Conservation (phyloP, 2,888 invertebrate genomes). For the Plagodis dolabraria region DNA sequence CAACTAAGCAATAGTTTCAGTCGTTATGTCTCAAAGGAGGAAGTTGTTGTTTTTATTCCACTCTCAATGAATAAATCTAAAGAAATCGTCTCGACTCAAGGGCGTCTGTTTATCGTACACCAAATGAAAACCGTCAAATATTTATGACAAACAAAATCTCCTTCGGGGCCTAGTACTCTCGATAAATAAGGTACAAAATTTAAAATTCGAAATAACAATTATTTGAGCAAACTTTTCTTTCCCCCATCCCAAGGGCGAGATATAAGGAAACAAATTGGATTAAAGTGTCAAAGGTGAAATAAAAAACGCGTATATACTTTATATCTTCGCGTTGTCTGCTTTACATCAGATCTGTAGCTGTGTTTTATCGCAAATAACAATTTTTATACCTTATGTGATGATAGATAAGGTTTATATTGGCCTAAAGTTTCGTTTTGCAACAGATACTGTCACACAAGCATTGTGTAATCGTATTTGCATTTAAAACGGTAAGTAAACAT, state of each 20-base stretch:
- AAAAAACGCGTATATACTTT: conserved; percentile 76
- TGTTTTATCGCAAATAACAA: conserved; percentile 23
- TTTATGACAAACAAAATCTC: conserved; percentile 39
- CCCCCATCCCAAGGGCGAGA: conserved; percentile 75
- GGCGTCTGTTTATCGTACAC: conserved; percentile 23
- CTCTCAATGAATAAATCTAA: conserved; percentile 12
- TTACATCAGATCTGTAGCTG: conserved; percentile 58
- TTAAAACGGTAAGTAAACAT: conserved; percentile 80
- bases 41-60: conserved; percentile 27
- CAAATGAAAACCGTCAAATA: conserved; percentile 44
- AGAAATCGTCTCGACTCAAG: conserved; percentile 8
- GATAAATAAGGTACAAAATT: conserved; percentile 60
- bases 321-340: conserved; percentile 72
- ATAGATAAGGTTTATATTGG: conserved; percentile 50
- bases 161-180: conserved; percentile 41
- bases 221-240: conserved; percentile 72
- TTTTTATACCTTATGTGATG: conserved; percentile 24
- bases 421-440: conserved; percentile 45
- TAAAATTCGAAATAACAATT: conserved; percentile 80
- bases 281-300: conserved; percentile 84
- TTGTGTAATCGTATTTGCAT: conserved; percentile 77
- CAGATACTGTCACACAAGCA: conserved; percentile 61
- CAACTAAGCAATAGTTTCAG: conserved; percentile 31
- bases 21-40: conserved; percentile 24
- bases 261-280: conserved; percentile 83